These are phyloP conservation scores for Germaria angustata DNA, from an alignment of 2,888 invertebrate genomes.

Conservation along the genomic window DNA sequence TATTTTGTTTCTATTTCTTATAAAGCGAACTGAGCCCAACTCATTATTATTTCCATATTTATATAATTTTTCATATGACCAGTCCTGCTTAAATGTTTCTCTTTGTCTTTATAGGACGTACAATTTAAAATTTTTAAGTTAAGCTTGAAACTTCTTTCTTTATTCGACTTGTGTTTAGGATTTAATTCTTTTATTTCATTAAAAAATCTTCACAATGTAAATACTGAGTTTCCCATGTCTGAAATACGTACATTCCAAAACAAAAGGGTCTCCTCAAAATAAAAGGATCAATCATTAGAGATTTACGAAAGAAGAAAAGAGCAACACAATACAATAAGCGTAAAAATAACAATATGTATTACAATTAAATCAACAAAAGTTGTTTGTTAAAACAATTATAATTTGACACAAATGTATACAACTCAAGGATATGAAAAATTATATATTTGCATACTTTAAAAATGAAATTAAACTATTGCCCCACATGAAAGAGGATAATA, in stretches of 20 bases:
- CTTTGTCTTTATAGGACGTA: no score
- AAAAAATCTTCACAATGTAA: no score
- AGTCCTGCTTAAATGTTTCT: no score
- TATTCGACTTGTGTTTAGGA: neutral
- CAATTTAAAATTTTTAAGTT: no score
- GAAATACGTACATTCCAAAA: neutral
- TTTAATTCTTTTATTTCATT: no score
- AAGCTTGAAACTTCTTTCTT: no score
- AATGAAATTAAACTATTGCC: neutral
- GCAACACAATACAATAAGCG: neutral
- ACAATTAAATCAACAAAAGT: neutral
- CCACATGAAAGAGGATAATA: neutral
- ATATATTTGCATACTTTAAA: constrained; percentile 7
- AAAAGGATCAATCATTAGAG: constrained; percentile 40
- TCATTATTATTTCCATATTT: no score
- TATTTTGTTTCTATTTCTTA: no score
- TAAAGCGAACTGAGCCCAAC: no score
- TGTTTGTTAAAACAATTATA: constrained; percentile 49
- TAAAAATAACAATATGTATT: neutral
- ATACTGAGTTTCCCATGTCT: neutral
- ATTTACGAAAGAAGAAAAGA: constrained; percentile 28
- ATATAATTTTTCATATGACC: no score
- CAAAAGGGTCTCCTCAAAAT: constrained; percentile 6
- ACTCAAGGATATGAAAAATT: constrained; percentile 11
- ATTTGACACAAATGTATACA: constrained; percentile 35